Percentiles rank a stretch among this genome's conserved stretches.
phyloP scores from a whole-genome alignment of 2,888 invertebrate species.

The Candidula unifasciata region DNA sequence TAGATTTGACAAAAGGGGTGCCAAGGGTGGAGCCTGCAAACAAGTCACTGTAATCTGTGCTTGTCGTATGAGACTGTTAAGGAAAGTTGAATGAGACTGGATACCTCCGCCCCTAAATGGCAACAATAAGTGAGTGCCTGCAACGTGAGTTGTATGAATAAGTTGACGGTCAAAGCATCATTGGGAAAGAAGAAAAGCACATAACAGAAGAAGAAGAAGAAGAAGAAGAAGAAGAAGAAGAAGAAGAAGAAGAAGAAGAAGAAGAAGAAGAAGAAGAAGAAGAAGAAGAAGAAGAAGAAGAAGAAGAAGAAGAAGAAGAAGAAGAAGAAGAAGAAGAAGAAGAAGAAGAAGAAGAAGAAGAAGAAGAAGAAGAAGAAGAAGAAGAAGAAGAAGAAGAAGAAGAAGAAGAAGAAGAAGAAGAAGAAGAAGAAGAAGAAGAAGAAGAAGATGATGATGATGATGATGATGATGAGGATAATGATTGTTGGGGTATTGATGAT shows the following conservation, averaged over 20 bases:
- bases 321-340: slow-evolving; percentile 20
- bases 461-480: slow-evolving; percentile 47
- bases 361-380: slow-evolving; percentile 20
- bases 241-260: background rate
- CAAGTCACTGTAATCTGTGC: no score
- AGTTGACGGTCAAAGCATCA: no score
- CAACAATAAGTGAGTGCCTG: no score
- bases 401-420: slow-evolving; percentile 24
- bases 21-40: no score
- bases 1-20: no score
- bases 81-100: no score
- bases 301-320: slow-evolving; percentile 23
- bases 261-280: background rate
- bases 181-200: no score
- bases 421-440: slow-evolving; percentile 37
- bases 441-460: slow-evolving; percentile 39
- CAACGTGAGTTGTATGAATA: no score
- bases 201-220: background rate
- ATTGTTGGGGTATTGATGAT: slow-evolving; percentile 31
- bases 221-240: background rate
- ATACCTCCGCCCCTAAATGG: no score
- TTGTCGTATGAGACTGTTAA: no score
- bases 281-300: slow-evolving; percentile 22
- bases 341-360: slow-evolving; percentile 21
- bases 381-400: slow-evolving; percentile 15